Base-by-base conservation (phyloP, 2,113 vertebrate genomes). In the Silurus meridionalis region DNA sequence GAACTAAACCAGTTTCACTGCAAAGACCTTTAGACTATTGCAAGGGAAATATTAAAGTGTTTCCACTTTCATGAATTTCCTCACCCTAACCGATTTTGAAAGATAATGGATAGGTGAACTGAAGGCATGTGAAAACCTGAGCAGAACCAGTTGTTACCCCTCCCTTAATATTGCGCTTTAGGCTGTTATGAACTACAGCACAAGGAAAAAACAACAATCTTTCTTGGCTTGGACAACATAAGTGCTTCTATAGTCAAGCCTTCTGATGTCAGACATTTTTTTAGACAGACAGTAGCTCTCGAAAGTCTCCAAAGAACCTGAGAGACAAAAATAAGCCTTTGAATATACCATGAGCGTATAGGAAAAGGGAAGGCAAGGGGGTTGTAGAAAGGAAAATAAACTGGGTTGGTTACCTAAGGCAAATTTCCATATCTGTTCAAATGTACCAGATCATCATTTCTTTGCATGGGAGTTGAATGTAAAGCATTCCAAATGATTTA, bases 81-180 rank as follows among this genome's bases (percentile, higher is more conserved):
- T 55, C 15, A 78, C 21, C 2, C 3, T 78, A 63, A 77, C 25
- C 3, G 1, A 52, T 25, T 61, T 84, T 77, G 57, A 78, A 53
- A 60, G 11, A n/a, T 50, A 21, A 48, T 72, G 53, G 19, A 57
- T 13, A 77, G 6, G 13, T 64, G 71, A 50, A 63, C 6, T 28
- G 71, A 83, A 74, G 55, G 64, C 58, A 63, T 64, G 72, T 85
- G 60, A 85, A 85, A 64, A 53, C 83, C 52, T 85, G 74, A 63
- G 58, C 23, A 84, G 37, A 85, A 78, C 83, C 57, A 50, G 83
- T 64, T 85, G 75, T 55, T 61, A 60, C 50, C 5, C 48, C 23
- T 46, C 48, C 57, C n/a, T 28, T 83, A 57, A 77, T 37, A 23
- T 48, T 21, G 50, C 0, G 50, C 83, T 66, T n/a, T 48, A 28